Base-by-base conservation (phyloP, 2,113 vertebrate genomes). In the Sylvia atricapilla region DNA sequence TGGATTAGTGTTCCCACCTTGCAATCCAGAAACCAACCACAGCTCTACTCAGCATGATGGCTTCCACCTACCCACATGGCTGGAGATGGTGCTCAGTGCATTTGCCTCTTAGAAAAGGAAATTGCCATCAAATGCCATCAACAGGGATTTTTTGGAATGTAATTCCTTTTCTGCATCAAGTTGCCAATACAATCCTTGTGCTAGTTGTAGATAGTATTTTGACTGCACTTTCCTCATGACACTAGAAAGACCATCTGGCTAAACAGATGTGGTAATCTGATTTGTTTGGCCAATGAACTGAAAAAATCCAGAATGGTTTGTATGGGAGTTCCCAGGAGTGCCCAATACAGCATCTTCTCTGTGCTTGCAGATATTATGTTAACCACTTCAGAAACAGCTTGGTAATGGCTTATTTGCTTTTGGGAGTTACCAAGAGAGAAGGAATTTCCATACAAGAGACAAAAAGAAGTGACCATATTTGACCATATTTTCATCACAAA, bases 221-320 rank as follows among this genome's bases (percentile, higher is more conserved):
- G 55, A 77, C 18, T 77, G 67, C 39, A 70, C 43, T 80, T 93
- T 58, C 63, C 27, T 86, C 30, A 35, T 53, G 33, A 84, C 70
- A 83, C 70, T 84, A 74, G 44, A 84, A 88, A 58, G 35, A 74
- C 79, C 84, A 94, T 92, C 75, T 94, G 95, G 63, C 50, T 90
- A 85, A 93, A 70, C 90, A 96, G 88, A 86, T 92, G 76, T 77
- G 59, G 43, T 66, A 86, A 88, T 90, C 56, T 69, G 64, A 88
- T 93, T 96, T 96, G 66, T 93, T 90, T 90, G 63, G 68, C 43
- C 83, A 90, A 13, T 90, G 63, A 90, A 77, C 76, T 69, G 86
- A 82, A 92, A 94, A 94, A 88, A 21, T 0, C 37, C 68, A 77
- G 60, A 92, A 50, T 47, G 60, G 39, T 27, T 75, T 80, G 86